phyloP scores from a whole-genome alignment of 53 echinoderm and acorn worm species.

The Paracentrotus lividus region DNA sequence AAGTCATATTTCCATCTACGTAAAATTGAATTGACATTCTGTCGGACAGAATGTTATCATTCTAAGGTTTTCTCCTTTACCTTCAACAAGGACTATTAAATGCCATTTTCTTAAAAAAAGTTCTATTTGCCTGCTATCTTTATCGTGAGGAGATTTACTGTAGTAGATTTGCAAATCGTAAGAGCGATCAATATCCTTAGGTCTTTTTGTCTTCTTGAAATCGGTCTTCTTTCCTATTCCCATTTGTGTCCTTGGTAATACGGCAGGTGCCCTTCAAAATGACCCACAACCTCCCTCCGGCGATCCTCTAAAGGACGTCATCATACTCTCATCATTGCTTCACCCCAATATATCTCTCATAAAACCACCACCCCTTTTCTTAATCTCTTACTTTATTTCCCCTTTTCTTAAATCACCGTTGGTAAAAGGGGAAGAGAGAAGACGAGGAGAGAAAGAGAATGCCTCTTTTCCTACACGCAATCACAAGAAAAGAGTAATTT shows the following conservation, averaged over 20 bases:
- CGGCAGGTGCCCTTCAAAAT: conserved; percentile 38
- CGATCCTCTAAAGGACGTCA: neutral
- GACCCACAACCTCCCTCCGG: neutral
- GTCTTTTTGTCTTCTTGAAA: neutral
- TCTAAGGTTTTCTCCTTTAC: no score
- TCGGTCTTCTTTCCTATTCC: neutral
- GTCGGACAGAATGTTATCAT: no score
- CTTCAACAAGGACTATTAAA: no score
- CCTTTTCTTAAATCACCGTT: conserved; percentile 17
- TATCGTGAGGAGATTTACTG: neutral
- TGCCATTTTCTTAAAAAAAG: no score
- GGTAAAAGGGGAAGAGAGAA: conserved; percentile 27
- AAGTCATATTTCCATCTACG: no score
- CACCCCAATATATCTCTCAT: conserved; percentile 14
- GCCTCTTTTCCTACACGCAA: conserved; percentile 57
- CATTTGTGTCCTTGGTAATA: neutral
- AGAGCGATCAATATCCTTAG: neutral
- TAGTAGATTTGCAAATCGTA: neutral
- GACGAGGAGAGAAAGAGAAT: conserved; percentile 15
- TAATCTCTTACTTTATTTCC: conserved; percentile 21
- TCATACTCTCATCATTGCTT: conserved; percentile 23
- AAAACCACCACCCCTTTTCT: conserved; percentile 34
- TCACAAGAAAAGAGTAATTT: conserved; percentile 67
- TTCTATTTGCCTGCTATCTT: no score
- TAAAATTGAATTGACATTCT: no score